Evolutionary conservation across 2,113 vertebrate genomes (phyloP).

Genomic region (Psilopsiagon aymara): DNA sequence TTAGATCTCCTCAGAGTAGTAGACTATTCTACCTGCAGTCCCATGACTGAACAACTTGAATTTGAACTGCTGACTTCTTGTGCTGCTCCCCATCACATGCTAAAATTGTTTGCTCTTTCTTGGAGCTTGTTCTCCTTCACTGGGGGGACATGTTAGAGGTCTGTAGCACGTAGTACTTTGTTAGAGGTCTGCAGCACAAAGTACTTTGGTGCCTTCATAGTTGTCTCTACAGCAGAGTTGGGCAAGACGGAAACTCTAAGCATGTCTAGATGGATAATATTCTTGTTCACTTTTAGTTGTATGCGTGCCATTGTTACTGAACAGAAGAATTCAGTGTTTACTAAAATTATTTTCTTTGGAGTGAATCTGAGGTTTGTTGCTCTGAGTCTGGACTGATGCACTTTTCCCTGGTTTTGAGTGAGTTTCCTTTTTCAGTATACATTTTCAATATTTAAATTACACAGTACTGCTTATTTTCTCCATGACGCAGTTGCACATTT

Average conservation of each 20-base stretch:
- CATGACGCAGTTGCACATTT: fast-evolving
- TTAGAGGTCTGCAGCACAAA: neutral
- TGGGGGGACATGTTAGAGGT: neutral
- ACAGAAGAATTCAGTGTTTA: neutral
- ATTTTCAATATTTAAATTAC: neutral
- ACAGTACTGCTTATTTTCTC: neutral
- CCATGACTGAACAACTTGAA: neutral
- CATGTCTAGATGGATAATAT: neutral
- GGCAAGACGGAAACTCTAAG: neutral
- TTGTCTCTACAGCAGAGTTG: neutral
- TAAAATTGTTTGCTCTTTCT: neutral
- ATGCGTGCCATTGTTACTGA: neutral
- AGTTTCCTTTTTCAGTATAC: neutral
- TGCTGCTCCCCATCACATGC: neutral
- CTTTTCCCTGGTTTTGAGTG: neutral
- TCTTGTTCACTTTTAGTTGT: neutral
- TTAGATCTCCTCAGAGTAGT: neutral
- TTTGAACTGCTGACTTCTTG: neutral
- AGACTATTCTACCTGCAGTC: neutral
- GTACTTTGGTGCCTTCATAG: neutral
- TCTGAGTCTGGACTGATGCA: neutral
- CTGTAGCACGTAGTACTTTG: neutral
- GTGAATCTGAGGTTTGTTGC: neutral
- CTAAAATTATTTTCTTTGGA: neutral
- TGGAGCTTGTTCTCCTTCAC: neutral